phyloP scores from a whole-genome alignment of 2,888 invertebrate genomes.

The Hedya salicella region DNA sequence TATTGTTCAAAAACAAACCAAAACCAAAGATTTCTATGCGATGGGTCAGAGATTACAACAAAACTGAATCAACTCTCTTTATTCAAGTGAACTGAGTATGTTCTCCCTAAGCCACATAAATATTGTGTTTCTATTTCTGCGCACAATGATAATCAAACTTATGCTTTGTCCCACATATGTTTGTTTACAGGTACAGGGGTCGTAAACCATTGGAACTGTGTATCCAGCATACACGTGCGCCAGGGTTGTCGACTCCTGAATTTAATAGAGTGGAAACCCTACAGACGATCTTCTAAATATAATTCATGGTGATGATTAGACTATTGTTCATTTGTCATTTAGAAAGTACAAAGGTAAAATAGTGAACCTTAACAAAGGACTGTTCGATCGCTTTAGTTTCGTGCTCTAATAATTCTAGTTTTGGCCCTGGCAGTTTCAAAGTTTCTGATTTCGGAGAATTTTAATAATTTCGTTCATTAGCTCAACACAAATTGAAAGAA shows the following conservation, averaged over 20 bases:
- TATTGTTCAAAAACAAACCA: no score
- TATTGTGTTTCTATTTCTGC: slow-evolving; percentile 20
- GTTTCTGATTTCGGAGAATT: no score
- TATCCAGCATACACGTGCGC: slow-evolving; percentile 28
- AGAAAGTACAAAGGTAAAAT: slow-evolving; percentile 10
- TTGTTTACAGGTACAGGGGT: slow-evolving; percentile 38
- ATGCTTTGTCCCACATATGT: slow-evolving; percentile 31
- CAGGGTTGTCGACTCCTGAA: slow-evolving; percentile 30
- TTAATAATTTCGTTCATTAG: no score
- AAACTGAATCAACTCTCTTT: no score
- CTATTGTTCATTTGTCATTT: slow-evolving; percentile 15
- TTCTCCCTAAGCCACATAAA: not conserved
- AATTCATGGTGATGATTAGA: slow-evolving; percentile 18
- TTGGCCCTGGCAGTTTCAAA: not conserved
- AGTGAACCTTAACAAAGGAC: not conserved
- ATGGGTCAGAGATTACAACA: no score
- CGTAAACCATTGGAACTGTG: slow-evolving; percentile 30
- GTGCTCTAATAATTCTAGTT: not conserved
- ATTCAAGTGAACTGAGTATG: no score
- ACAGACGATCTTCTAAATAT: slow-evolving; percentile 10
- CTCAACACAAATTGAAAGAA: no score
- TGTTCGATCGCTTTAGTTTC: not conserved
- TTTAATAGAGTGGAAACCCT: slow-evolving; percentile 11
- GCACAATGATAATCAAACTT: slow-evolving; percentile 21
- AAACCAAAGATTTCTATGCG: no score